phyloP scores from a whole-genome alignment of 2,113 vertebrate genomes.

The Mobula hypostoma region DNA sequence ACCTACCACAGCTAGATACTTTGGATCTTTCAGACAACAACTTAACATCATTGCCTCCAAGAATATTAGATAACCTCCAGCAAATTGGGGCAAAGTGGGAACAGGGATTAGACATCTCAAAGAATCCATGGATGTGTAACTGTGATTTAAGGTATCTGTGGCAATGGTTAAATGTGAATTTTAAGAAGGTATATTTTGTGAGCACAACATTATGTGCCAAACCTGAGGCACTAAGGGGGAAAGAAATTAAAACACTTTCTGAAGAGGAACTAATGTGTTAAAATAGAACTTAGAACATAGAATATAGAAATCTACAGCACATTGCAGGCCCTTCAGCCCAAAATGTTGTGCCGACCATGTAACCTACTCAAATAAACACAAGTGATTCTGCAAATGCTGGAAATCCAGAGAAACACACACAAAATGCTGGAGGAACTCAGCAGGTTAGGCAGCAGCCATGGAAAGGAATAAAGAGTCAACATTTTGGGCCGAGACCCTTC shows the following conservation, averaged over 20 bases:
- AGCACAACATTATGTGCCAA: conserved; percentile 46
- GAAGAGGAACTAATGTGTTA: neutral
- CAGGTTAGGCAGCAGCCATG: no score
- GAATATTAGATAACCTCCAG: conserved; percentile 44
- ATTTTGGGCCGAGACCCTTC: no score
- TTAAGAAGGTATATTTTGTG: conserved; percentile 43
- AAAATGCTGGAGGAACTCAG: no score
- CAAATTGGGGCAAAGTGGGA: conserved; percentile 48
- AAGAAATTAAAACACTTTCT: conserved; percentile 43
- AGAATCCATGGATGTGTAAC: conserved; percentile 72
- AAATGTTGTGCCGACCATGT: no score
- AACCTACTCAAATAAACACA: no score
- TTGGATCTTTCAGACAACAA: conserved; percentile 65
- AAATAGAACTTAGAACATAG: neutral
- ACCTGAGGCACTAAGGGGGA: conserved; percentile 47
- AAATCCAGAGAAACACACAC: no score
- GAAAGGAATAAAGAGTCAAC: no score
- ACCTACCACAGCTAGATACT: conserved; percentile 48
- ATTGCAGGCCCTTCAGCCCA: no score
- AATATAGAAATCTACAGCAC: no score
- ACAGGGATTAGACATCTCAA: conserved; percentile 57
- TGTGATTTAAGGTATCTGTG: conserved; percentile 50
- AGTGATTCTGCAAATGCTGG: no score
- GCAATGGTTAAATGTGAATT: conserved; percentile 52
- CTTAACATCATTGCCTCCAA: conserved; percentile 52